Conservation (phyloP, 2,888 invertebrate species). For the Pomacea canaliculata region DNA sequence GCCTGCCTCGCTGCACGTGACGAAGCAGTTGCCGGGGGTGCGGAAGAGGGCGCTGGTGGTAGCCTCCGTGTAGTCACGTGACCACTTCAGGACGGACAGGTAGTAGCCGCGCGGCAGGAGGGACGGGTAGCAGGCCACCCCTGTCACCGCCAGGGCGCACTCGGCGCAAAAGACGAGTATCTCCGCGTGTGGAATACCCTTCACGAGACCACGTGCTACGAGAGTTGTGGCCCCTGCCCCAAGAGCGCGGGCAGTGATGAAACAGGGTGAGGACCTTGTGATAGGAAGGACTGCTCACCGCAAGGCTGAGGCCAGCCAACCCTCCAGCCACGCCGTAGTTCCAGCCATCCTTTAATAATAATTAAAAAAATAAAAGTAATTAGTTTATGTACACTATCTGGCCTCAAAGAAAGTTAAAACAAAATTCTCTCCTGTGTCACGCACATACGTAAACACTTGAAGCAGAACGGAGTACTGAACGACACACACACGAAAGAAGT, state of each 20-base stretch:
- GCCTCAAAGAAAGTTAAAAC: too few relatives aligned
- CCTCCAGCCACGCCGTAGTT: conserved; percentile 55
- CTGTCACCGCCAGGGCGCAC: conserved; percentile 49
- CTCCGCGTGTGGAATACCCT: conserved; percentile 49
- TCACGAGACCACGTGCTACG: conserved; percentile 44
- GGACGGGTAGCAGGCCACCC: conserved; percentile 45
- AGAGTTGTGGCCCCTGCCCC: conserved; percentile 53
- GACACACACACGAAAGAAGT: too few relatives aligned
- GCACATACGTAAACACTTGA: too few relatives aligned
- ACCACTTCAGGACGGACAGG: conserved; percentile 56
- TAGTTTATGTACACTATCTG: too few relatives aligned
- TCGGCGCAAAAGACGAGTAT: conserved; percentile 49
- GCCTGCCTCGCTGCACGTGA: conserved; percentile 51
- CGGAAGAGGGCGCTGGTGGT: conserved; percentile 43
- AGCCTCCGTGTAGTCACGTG: conserved; percentile 52
- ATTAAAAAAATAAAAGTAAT: background rate
- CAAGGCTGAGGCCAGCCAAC: conserved; percentile 49
- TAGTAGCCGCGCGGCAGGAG: conserved; percentile 54
- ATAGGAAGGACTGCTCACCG: conserved; percentile 45
- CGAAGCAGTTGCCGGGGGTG: conserved; percentile 40
- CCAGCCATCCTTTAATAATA: conserved; percentile 50
- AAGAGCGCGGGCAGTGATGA: conserved; percentile 52
- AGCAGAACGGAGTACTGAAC: too few relatives aligned
- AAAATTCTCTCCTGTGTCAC: too few relatives aligned
- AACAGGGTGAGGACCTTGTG: conserved; percentile 50